Evolutionary conservation across 2,797 vertebrate genomes (phyloP).

Genomic region (Megalops cyprinoides): DNA sequence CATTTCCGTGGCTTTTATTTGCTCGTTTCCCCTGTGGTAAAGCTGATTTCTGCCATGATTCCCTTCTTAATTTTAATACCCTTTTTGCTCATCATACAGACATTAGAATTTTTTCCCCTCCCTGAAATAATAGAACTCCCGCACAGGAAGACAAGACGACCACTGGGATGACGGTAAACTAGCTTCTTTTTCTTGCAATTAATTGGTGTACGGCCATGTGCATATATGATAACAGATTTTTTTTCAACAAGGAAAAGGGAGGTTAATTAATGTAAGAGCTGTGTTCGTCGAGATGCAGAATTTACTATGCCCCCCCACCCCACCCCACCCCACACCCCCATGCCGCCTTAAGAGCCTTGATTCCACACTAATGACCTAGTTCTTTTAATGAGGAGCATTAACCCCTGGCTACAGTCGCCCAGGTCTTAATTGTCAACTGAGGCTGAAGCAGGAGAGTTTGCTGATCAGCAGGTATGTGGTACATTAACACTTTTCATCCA

Average conservation of each 20-base stretch:
- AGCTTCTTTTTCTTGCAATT: slow-evolving; percentile 84
- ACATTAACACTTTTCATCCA: slow-evolving; percentile 85
- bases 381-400: slow-evolving; percentile 91
- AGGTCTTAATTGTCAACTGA: slow-evolving; percentile 86
- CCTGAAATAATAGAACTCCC: slow-evolving; percentile 66
- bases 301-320: slow-evolving; percentile 81
- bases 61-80: slow-evolving; percentile 98
- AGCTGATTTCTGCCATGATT: slow-evolving; percentile 97
- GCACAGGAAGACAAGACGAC: slow-evolving; percentile 87
- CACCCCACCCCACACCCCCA: slow-evolving; percentile 69
- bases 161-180: slow-evolving; percentile 88
- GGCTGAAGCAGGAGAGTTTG: slow-evolving; percentile 82
- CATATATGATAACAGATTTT: slow-evolving; percentile 88
- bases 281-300: slow-evolving; percentile 90
- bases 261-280: slow-evolving; percentile 94
- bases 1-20: slow-evolving; percentile 96
- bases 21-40: slow-evolving; percentile 90
- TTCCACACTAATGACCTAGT: slow-evolving; percentile 89
- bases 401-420: slow-evolving; percentile 89
- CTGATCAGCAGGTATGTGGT: slow-evolving; percentile 84
- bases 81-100: slow-evolving; percentile 96
- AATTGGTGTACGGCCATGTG: slow-evolving; percentile 95
- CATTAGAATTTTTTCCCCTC: slow-evolving; percentile 84
- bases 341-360: slow-evolving; percentile 85
- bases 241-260: slow-evolving; percentile 80